Conservation (phyloP, 2,797 vertebrate species). For the Pteropus rufus region DNA sequence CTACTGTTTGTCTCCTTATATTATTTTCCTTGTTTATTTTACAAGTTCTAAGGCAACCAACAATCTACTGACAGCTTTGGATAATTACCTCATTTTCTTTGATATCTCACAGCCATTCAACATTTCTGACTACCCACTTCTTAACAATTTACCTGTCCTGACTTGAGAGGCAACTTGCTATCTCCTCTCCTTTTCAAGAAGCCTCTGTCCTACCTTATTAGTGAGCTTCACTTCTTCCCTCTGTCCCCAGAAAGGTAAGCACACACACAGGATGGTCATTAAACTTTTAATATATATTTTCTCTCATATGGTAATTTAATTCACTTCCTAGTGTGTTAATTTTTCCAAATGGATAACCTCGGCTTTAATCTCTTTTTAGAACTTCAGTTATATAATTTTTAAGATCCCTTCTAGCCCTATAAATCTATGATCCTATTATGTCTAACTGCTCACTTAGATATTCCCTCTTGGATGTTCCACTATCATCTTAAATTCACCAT, state of each 20-base stretch:
- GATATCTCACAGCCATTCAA: neutral
- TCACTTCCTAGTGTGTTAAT: neutral
- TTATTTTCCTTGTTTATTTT: slow-evolving; percentile 26
- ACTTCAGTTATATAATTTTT: slow-evolving; percentile 49
- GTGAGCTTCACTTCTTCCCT: neutral
- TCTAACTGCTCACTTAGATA: slow-evolving; percentile 34
- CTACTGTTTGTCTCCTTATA: slow-evolving; percentile 11
- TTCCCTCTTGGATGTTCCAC: neutral
- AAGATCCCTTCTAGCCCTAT: slow-evolving; percentile 42
- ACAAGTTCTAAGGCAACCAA: neutral
- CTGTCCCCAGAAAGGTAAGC: neutral
- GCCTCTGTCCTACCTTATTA: neutral
- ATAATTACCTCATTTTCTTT: neutral
- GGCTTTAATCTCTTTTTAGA: slow-evolving; percentile 42
- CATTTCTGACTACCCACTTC: neutral
- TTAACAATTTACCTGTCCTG: neutral
- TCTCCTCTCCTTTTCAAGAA: neutral
- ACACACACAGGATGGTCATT: neutral
- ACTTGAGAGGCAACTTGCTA: neutral
- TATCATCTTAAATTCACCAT: neutral
- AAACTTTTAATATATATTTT: neutral
- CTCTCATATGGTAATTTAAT: neutral
- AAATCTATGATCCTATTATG: slow-evolving; percentile 37
- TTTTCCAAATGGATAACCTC: neutral
- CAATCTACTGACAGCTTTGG: neutral